Evolutionary conservation across 2,113 vertebrate genomes (phyloP).

Genomic region (Malurus alboscapulatus): DNA sequence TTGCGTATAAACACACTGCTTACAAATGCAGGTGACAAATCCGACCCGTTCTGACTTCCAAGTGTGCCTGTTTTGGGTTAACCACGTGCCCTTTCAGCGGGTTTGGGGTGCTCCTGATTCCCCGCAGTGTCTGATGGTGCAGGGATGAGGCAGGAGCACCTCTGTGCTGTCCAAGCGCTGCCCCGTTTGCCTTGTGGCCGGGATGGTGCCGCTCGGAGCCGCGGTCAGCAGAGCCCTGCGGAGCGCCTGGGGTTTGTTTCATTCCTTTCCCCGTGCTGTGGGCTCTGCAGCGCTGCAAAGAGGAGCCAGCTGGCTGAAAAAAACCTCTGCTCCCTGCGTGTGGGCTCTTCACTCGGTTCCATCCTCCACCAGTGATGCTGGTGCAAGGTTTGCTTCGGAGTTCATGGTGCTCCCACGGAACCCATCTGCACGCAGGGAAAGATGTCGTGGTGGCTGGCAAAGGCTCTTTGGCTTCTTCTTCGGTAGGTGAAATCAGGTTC

Average conservation of each 20-base stretch:
- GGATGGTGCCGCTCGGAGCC: background rate
- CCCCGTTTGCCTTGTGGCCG: background rate
- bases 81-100: background rate
- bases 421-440: background rate
- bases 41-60: background rate
- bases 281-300: background rate
- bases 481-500: background rate
- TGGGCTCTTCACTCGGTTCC: background rate
- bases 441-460: background rate
- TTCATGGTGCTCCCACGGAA: background rate
- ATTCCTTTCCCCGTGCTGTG: background rate
- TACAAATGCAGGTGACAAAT: too few species aligned
- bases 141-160: background rate
- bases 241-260: background rate
- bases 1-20: accelerated
- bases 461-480: background rate
- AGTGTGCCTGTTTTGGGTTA: accelerated
- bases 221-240: background rate
- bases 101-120: background rate
- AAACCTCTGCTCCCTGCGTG: background rate
- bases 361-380: accelerated
- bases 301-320: background rate
- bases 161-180: background rate
- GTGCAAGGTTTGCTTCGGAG: background rate
- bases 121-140: accelerated